Evolutionary conservation across 2,888 invertebrate species (phyloP), one percentile per base, ranked within the genome.

Genomic region (Rhingia campestris): DNA sequence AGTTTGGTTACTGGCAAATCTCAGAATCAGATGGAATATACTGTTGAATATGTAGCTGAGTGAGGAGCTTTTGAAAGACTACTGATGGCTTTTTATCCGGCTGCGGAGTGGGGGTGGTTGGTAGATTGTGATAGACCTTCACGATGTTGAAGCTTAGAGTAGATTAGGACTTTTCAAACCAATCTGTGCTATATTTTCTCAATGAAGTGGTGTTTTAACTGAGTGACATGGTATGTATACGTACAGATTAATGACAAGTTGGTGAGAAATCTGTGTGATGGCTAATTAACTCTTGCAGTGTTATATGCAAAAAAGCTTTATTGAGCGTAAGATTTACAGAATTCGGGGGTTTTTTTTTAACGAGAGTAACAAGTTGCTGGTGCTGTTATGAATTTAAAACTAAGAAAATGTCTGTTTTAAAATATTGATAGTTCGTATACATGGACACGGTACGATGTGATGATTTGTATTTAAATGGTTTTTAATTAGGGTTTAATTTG

Each of bases 1-100:
- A 56, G 70, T 70, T 64, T 84, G 79, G 69, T 80, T 12, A 84
- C 84, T 84, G 84, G 61, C 66, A 54, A 70, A 53, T 80, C 59
- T 75, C 43, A 12, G 64, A 53, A 53, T 61, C 64, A 56, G 63
- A 80, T 75, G 66, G 64, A 70, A 59, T 79, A 53, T 64, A 49
- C 74, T 80, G 54, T 74, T 80, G 77, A 77, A 67, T 66, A 51
- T 33, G 49, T 37, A 73, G 47, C 54, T 74, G 51, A 45, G 35
- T 37, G 47, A 14, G 63, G 39, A 84, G 80, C 84, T 84, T 84
- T 84, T 30, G 14, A 47, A 61, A 69, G 59, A 74, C 30, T 54
- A 73, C 43, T 41, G 54, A 79, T 56, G 61, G 80, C 63, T 81
- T 80, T 74, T 63, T 54, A 3, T 6, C 22, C 39, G 32, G 51